A percentile compares a stretch with the other conserved stretches of the same genome.
Evolutionary conservation across 2,888 invertebrate species (phyloP).

Genomic region (Phorcus lineatus): DNA sequence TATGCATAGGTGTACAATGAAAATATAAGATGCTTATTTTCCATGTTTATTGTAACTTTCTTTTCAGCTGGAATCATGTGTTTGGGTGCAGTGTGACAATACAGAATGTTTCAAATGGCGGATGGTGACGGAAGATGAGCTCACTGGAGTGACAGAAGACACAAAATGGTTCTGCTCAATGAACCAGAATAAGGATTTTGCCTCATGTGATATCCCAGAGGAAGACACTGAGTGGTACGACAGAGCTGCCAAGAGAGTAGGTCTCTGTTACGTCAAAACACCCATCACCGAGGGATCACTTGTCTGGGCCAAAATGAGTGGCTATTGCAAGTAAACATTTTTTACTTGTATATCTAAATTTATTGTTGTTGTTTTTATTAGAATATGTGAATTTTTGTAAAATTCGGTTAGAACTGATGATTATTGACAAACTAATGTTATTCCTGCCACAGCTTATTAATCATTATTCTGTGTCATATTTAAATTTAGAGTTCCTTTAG

Average conservation of each 20-base stretch:
- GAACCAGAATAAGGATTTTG: constrained; percentile 56
- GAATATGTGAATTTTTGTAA: too few relatives aligned
- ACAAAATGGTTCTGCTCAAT: constrained; percentile 66
- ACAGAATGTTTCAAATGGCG: constrained; percentile 70
- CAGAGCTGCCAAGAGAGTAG: constrained; percentile 57
- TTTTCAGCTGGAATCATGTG: constrained; percentile 54
- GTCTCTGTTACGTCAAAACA: constrained; percentile 63
- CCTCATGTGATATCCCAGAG: constrained; percentile 60
- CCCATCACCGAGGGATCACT: constrained; percentile 57
- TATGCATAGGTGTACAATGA: too few relatives aligned
- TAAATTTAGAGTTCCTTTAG: too few relatives aligned
- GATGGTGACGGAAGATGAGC: constrained; percentile 46
- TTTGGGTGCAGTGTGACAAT: constrained; percentile 72
- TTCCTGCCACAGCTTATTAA: too few relatives aligned
- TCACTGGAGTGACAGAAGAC: constrained; percentile 40
- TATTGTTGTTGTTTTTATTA: too few relatives aligned
- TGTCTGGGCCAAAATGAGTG: constrained; percentile 70
- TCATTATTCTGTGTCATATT: too few relatives aligned
- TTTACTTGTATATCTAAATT: too few relatives aligned
- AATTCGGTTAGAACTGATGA: too few relatives aligned
- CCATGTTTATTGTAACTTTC: background rate
- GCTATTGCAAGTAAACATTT: constrained; percentile 65
- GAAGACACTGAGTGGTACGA: constrained; percentile 61
- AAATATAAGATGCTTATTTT: too few relatives aligned
- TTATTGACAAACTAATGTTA: too few relatives aligned